Evolutionary conservation across 1,140 invertebrate genomes (phyloP), one percentile per base, ranked within the genome.

Genomic region (Cydia strobilella): DNA sequence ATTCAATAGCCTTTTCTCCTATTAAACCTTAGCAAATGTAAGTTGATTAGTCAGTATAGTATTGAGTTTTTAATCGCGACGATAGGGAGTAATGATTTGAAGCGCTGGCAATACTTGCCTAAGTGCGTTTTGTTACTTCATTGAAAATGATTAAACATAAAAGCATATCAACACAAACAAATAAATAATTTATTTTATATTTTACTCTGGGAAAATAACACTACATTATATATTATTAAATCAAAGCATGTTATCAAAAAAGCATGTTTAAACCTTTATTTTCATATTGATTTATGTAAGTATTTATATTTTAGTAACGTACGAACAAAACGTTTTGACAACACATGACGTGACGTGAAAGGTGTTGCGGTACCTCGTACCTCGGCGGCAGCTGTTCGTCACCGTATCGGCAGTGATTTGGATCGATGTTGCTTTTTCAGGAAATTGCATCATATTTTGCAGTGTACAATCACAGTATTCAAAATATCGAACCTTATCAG

Each of bases 401-500:
- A 69, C 65, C 31, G 9, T 69, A 42, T 69, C 65, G 27, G 65
- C 65, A 69, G 12, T 69, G 65, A 69, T 69, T 69, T 69, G 65
- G 65, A 69, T 69, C 65, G 65, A 69, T 69, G 65, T 69, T 35
- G 65, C 65, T 18, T 35, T 69, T 35, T 42, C 65, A 66, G 65
- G 35, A 39, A 69, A 69, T 69, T 69, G 65, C 65, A 69, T 69
- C 65, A 69, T 18, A 69, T 69, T 20, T 69, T 7, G 27, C 65
- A 18, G 65, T 69, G 65, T 31, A 69, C 31, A 69, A 69, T 69
- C 18, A 35, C 65, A 69, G 65, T 69, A 69, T 69, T 69, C 65
- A 69, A 35, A 7, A 69, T 39, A 69, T 39, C 31, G 15, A 18
- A 69, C 65, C 65, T 69, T n/a, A 69, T 69, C 65, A 69, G 31